Percentiles rank a stretch among this genome's conserved stretches.
Evolutionary conservation across 2,888 invertebrate species (phyloP).

Genomic region (Boloria selene): DNA sequence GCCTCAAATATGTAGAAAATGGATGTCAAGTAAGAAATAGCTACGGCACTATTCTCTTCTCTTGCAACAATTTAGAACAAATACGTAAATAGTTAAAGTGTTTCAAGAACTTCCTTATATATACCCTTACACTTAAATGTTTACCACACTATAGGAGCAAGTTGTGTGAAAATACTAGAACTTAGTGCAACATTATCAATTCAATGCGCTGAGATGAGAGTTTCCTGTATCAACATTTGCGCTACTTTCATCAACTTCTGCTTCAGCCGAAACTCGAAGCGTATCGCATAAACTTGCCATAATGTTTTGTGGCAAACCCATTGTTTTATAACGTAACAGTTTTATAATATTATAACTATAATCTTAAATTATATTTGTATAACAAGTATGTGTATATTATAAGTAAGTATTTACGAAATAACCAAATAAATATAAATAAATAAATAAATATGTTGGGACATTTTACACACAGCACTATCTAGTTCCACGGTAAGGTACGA

Average conservation of each 20-base stretch:
- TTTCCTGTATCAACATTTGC: constrained; percentile 59
- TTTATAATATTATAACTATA: neutral
- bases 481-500: too few species aligned
- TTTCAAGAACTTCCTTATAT: constrained; percentile 12
- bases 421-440: too few species aligned
- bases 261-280: constrained; percentile 43
- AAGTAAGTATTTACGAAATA: too few species aligned
- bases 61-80: constrained; percentile 10
- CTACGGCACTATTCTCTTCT: neutral
- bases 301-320: constrained; percentile 13
- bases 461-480: too few species aligned
- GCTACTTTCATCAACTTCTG: constrained; percentile 56
- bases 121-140: constrained; percentile 47
- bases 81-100: constrained; percentile 6
- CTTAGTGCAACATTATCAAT: constrained; percentile 40
- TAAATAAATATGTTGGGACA: too few species aligned
- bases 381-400: too few species aligned
- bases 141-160: constrained; percentile 17
- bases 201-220: constrained; percentile 54
- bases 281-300: constrained; percentile 24
- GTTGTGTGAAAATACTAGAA: constrained; percentile 22
- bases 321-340: constrained; percentile 8
- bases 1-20: too few species aligned
- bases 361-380: too few species aligned
- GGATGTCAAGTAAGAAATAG: too few species aligned